Base-by-base conservation (phyloP, 2,113 vertebrate genomes). In the Cottus gobio region DNA sequence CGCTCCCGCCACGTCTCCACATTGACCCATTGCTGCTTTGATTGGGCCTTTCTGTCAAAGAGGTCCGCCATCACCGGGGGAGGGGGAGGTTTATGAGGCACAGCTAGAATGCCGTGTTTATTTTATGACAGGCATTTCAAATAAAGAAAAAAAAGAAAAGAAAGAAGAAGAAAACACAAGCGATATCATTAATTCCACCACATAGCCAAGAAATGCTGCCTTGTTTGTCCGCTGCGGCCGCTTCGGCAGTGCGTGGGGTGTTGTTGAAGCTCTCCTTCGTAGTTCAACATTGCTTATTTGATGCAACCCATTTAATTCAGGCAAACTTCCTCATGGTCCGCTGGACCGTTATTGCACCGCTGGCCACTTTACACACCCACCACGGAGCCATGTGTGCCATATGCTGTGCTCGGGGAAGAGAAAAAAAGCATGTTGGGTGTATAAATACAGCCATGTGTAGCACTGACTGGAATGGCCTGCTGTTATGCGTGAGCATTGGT, bases 41-140 rank as follows among this genome's bases (percentile, higher is more conserved):
- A 93, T 91, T 92, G 90, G 91, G 78, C 70, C 6, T 90, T 88
- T 86, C 90, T 94, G 92, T 93, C 92, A 91, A 88, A 91, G 87
- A 4, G 86, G 73, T 64, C 61, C 10, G 9, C 64, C 69, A 30
- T 87, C 87, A 88, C 89, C 20, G 42, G 42, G 42, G 42, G 10
- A 6, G 46, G 58, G 26, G 67, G 76, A 83, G 80, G 82, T 92
- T 92, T 92, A 93, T 77, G 89, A 89, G 84, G 75, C 77, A 12
- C 78, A 84, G 90, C 85, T 71, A 85, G 86, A 74, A 68, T 15
- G 82, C 83, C 4, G 67, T 72, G 74, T 87, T 90, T 88, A 89
- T 87, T 92, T 93, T 91, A 94, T 85, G 84, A 90, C 85, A 76
- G 78, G 72, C 80, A 87, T 87, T 86, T 92, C 88, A 88, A 85